A percentile compares a stretch with the other conserved stretches of the same genome.
Evolutionary conservation across 2,888 invertebrate genomes (phyloP).

Genomic region (Hololepta plana): DNA sequence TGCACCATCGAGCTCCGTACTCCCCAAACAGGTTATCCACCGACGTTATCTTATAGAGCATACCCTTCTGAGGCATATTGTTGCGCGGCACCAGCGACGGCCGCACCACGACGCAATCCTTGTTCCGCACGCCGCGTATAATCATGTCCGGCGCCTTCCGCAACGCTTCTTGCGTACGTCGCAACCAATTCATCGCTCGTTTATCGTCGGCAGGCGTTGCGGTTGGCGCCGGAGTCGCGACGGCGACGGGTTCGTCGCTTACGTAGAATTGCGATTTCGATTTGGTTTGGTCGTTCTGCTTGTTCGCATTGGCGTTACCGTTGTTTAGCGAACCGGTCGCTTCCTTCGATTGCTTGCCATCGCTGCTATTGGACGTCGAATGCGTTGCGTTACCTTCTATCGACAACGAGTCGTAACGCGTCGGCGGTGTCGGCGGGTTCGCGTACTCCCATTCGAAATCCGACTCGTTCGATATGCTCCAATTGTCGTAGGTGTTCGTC

Average conservation of each 20-base stretch:
- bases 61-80: conserved; percentile 38
- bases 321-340: no score
- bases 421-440: conserved; percentile 40
- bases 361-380: conserved; percentile 9
- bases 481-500: conserved; percentile 24
- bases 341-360: conserved; percentile 3
- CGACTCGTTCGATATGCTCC: conserved; percentile 29
- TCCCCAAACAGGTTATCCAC: conserved; percentile 60
- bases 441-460: conserved; percentile 31
- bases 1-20: conserved; percentile 52
- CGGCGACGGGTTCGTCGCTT: conserved; percentile 6
- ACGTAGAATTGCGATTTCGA: conserved; percentile 9
- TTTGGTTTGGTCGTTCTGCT: no score
- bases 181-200: conserved; percentile 26
- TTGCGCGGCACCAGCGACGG: conserved; percentile 31
- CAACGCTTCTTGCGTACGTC: conserved; percentile 25
- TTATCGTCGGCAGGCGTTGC: conserved; percentile 19
- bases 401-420: conserved; percentile 43
- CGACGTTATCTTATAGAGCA: conserved; percentile 38
- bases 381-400: no score
- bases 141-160: conserved; percentile 34
- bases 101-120: conserved; percentile 27
- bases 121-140: conserved; percentile 13
- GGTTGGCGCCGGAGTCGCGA: conserved; percentile 12
- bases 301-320: no score